phyloP scores from a whole-genome alignment of 2,797 vertebrate species.

The Coilia nasus region DNA sequence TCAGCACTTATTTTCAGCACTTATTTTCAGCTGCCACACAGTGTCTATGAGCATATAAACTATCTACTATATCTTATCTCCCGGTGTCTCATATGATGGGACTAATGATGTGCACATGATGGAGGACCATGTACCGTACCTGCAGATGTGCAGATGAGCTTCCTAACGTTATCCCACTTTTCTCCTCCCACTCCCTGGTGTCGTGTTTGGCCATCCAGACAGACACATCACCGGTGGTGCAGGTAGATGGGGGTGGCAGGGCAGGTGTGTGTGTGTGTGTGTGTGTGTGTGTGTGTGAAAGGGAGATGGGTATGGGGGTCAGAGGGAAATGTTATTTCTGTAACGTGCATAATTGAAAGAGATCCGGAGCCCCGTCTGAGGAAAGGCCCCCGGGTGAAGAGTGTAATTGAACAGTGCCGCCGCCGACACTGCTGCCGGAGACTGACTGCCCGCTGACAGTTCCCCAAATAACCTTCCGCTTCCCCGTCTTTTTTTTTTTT shows the following conservation, averaged over 20 bases:
- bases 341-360: constrained; percentile 50
- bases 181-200: no score
- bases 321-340: constrained; percentile 81
- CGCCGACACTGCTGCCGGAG: not conserved
- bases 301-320: constrained; percentile 62
- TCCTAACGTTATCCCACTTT: not conserved
- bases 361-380: constrained; percentile 39
- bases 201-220: no score
- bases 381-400: constrained; percentile 26
- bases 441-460: constrained; percentile 41
- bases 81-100: not conserved
- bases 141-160: not conserved
- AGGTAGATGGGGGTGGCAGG: no score
- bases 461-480: constrained; percentile 42
- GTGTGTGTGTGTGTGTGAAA: no score
- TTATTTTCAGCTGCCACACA: no score
- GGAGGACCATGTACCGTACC: not conserved
- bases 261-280: no score
- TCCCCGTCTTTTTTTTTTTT: not conserved
- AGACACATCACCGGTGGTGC: no score
- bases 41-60: not conserved
- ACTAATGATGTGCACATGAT: not conserved
- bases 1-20: no score
- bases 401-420: constrained; percentile 43
- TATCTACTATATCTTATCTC: not conserved